Base-by-base conservation (phyloP, 2,113 vertebrate genomes). In the Penelope pileata region DNA sequence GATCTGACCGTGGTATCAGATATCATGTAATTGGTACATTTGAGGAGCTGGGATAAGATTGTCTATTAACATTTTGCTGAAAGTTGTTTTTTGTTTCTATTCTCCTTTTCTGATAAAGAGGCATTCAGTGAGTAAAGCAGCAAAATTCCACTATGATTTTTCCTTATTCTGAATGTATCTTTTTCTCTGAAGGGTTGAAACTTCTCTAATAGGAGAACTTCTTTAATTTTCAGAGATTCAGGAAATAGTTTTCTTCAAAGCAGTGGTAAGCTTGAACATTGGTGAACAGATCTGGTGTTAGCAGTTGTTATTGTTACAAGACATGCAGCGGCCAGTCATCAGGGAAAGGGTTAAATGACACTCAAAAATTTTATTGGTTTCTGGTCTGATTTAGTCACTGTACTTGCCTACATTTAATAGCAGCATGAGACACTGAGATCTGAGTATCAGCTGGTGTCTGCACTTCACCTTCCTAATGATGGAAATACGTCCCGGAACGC, bases 401-500 rank as follows among this genome's bases (percentile, higher is more conserved):
- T 88, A 67, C 72, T 72, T 86, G 73, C 38, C 62, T 81, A 30
- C 29, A 53, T 88, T 96, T 82, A 84, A 45, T 21, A 93, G 62
- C 40, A 53, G 24, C 66, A 58, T 1, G 1, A 88, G 66, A 84
- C 76, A 84, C 40, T 58, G 64, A 83, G 67, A 75, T 80, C 81
- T 77, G 83, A 75, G 53, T 54, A 74, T 96, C 84, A 95, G 90
- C 83, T 96, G 94, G 30, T 94, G 86, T 93, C 93, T 96, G 75
- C 0, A 0, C 74, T 91, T 94, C 90, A 94, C 75, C 95, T 94
- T 93, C 79, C 73, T 56, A 77, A 69, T 82, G 86, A 96, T 93
- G 75, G 45, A 92, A 88, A 86, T 54, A 76, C 24, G 75, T 12
- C 43, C 91, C 72, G 94, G 91, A 91, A 95, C 94, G 85, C 53